Evolutionary conservation across 2,888 invertebrate genomes (phyloP), one percentile per base, ranked within the genome.

Genomic region (Stictocephala bisonia): DNA sequence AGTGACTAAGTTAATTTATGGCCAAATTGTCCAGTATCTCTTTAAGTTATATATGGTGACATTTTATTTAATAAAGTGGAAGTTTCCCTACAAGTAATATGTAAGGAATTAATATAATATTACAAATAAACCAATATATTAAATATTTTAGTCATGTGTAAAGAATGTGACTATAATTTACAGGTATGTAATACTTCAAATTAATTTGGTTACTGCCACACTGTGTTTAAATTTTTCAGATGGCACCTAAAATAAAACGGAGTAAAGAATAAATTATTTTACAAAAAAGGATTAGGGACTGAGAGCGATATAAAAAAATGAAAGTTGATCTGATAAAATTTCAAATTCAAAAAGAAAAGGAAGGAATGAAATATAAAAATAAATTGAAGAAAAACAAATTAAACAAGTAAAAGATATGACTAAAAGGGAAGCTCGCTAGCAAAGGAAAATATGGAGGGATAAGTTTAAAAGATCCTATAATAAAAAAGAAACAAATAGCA

Each of bases 241-340:
- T 50, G 13, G 50, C 50, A 15, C 50, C n/a, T 50, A 50, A 50
- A 18, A 15, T 9, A 13, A 35, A 18, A 22, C 6, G 64, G n/a
- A 20, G 67, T 3, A 20, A 67, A 9, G 24, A 15, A 69, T 20
- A 27, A 29, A 20, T 69, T 24, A n/a, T 51, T 24, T 71, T 71
- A 15, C 15, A 15, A 70, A 40, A 7, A 35, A 35, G 40, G 40
- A 35, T 35, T 35, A 35, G 40, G 40, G 40, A 35, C 9, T 11
- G 40, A 35, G 40, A 35, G 40, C 40, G 40, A 35, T 35, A 35
- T 35, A 35, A 35, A 35, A 35, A 35, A 35, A 35, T 35, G 7
- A 35, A 35, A 35, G 40, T 11, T 7, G 40, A 35, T 35, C 40
- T 11, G 11, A 35, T 35, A 35, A 7, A 35, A 35, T 11, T 11